Evolutionary conservation across 2,888 invertebrate genomes (phyloP).

Genomic region (Zygaena filipendulae): DNA sequence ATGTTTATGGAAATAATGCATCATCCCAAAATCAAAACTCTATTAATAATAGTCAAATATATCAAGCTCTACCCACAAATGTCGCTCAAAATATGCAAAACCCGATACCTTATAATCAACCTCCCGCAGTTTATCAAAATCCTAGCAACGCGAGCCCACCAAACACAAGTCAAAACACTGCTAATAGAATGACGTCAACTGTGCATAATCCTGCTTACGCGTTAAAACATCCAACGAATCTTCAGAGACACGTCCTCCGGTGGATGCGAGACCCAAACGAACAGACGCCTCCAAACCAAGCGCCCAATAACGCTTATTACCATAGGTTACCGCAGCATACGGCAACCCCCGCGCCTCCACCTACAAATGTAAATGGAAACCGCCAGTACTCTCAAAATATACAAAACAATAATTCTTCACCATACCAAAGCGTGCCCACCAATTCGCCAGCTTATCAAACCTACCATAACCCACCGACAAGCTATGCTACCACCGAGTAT

Average conservation of each 20-base stretch:
- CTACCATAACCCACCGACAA: conserved; percentile 63
- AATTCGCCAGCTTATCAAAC: conserved; percentile 54
- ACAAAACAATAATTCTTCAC: conserved; percentile 32
- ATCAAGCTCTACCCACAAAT: conserved; percentile 41
- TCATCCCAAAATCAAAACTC: conserved; percentile 28
- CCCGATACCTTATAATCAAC: conserved; percentile 50
- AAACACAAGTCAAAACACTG: conserved; percentile 50
- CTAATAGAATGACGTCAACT: conserved; percentile 49
- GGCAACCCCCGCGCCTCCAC: conserved; percentile 24
- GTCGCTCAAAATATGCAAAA: conserved; percentile 34
- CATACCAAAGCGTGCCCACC: conserved; percentile 61
- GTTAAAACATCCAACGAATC: conserved; percentile 35
- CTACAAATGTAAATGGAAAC: conserved; percentile 30
- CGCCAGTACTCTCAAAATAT: conserved; percentile 34
- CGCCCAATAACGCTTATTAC: conserved; percentile 49
- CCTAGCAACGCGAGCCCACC: conserved; percentile 48
- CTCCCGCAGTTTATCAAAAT: conserved; percentile 40
- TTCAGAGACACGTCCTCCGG: conserved; percentile 43
- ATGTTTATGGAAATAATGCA: conserved; percentile 39
- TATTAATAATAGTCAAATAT: conserved; percentile 39
- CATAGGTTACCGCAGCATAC: conserved; percentile 46
- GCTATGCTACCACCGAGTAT: conserved; percentile 54
- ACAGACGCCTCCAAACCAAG: conserved; percentile 37
- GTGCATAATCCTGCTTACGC: conserved; percentile 36
- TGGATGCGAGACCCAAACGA: conserved; percentile 47